Percentiles rank a stretch among this genome's conserved stretches.
These are phyloP conservation scores for Unio pictorum DNA, from an alignment of 2,888 invertebrate species.

Conservation along the genomic window DNA sequence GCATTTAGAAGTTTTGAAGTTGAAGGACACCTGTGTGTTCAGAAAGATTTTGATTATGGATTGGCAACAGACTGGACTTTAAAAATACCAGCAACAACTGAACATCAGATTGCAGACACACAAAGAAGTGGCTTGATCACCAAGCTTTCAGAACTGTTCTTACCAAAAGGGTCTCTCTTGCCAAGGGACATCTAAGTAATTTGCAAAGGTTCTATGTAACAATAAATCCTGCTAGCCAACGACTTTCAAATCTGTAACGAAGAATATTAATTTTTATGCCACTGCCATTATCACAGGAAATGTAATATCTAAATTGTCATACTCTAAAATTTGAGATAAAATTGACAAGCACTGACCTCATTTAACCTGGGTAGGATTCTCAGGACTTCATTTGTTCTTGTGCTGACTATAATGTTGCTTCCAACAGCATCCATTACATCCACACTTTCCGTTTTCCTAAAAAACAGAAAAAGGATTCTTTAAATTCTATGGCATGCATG, in stretches of 20 bases:
- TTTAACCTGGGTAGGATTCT: slow-evolving; percentile 94
- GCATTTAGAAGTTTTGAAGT: too few relatives aligned
- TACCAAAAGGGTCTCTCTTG: too few relatives aligned
- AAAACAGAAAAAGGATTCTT: too few relatives aligned
- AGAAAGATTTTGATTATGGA: too few relatives aligned
- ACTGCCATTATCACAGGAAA: background rate
- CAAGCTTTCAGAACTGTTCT: too few relatives aligned
- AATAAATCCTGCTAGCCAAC: background rate
- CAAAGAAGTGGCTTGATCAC: too few relatives aligned
- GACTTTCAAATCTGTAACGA: background rate
- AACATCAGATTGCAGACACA: too few relatives aligned
- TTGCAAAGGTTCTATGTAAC: background rate
- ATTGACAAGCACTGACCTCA: slow-evolving; percentile 78
- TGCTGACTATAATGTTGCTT: slow-evolving; percentile 96
- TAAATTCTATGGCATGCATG: too few relatives aligned
- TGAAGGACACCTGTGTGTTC: too few relatives aligned
- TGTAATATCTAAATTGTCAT: background rate
- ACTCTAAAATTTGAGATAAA: background rate
- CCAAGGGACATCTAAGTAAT: too few relatives aligned
- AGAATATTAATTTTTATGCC: background rate
- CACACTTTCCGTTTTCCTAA: slow-evolving; percentile 88
- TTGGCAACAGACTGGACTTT: too few relatives aligned
- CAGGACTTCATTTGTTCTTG: slow-evolving; percentile 96
- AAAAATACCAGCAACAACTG: too few relatives aligned
- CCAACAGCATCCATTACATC: slow-evolving; percentile 98